A percentile compares a stretch with the other conserved stretches of the same genome.
These are phyloP conservation scores for Helleia helle DNA, from an alignment of 2,888 invertebrate genomes.

Conservation along the genomic window DNA sequence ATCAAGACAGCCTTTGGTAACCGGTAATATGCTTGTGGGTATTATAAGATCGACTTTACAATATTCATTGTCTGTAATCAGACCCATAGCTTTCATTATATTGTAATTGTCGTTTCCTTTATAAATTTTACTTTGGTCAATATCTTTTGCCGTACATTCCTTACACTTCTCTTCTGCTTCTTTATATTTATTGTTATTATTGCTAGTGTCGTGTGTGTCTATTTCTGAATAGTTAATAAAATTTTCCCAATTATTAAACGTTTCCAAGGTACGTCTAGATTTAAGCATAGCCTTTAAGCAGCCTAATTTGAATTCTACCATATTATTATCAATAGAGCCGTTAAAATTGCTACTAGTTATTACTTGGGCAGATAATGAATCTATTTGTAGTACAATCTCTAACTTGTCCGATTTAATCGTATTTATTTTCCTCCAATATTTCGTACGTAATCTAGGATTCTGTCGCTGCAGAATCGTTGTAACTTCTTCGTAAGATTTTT, in stretches of 20 bases:
- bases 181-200: neutral
- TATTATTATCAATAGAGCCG: constrained; percentile 31
- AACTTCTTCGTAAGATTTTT: constrained; percentile 40
- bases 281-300: constrained; percentile 48
- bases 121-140: neutral
- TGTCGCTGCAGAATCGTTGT: constrained; percentile 42
- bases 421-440: constrained; percentile 57
- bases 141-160: neutral
- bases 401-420: constrained; percentile 37
- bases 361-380: constrained; percentile 56
- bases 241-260: constrained; percentile 29
- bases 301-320: constrained; percentile 48
- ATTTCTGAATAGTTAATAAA: constrained; percentile 18
- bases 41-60: constrained; percentile 44
- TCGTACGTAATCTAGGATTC: constrained; percentile 52
- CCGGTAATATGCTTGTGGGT: constrained; percentile 40
- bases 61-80: constrained; percentile 19
- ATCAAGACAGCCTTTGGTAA: constrained; percentile 48
- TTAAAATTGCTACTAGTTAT: constrained; percentile 43
- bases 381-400: constrained; percentile 54
- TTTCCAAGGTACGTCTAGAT: constrained; percentile 39
- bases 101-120: neutral
- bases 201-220: too few species aligned
- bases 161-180: neutral
- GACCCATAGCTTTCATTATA: neutral